Evolutionary conservation across 2,888 invertebrate species (phyloP).

Genomic region (Drosophila melanosoma): DNA sequence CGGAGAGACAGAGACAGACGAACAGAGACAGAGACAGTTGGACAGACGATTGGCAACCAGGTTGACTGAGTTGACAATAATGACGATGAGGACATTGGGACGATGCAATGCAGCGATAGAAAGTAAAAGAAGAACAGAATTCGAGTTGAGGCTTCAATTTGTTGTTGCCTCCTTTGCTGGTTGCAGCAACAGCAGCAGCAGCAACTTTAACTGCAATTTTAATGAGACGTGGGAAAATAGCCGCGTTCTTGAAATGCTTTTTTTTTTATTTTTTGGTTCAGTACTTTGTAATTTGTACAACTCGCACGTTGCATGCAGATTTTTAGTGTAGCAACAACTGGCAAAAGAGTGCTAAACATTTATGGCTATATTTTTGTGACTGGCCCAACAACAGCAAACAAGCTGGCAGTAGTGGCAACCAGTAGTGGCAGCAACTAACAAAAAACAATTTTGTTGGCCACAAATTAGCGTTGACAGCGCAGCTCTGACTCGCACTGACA

Average conservation of each 20-base stretch:
- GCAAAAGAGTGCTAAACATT: slow-evolving; percentile 60
- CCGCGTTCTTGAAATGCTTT: slow-evolving; percentile 5
- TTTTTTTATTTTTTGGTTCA: not conserved
- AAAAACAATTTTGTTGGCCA: slow-evolving; percentile 30
- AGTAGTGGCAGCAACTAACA: slow-evolving; percentile 19
- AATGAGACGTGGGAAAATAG: slow-evolving; percentile 82
- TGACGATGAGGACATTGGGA: slow-evolving; percentile 59
- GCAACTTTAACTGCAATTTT: slow-evolving; percentile 72
- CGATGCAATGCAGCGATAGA: slow-evolving; percentile 60
- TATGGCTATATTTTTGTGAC: slow-evolving; percentile 70
- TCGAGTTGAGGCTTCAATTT: slow-evolving; percentile 8
- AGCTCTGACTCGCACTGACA: slow-evolving; percentile 49
- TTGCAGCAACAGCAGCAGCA: slow-evolving; percentile 14
- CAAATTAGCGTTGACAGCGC: slow-evolving; percentile 76
- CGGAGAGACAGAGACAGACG: slow-evolving; percentile 32
- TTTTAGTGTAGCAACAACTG: slow-evolving; percentile 65
- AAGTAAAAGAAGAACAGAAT: slow-evolving; percentile 66
- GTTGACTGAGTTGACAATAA: slow-evolving; percentile 72
- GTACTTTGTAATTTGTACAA: slow-evolving; percentile 66
- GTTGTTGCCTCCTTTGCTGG: slow-evolving; percentile 8
- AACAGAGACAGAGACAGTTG: slow-evolving; percentile 11
- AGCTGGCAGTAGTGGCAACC: not conserved
- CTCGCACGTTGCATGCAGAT: slow-evolving; percentile 78
- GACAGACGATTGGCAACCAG: slow-evolving; percentile 66
- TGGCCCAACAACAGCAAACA: slow-evolving; percentile 5